Base-by-base conservation (phyloP, 2,888 invertebrate genomes). In the Lochmaea capreae region DNA sequence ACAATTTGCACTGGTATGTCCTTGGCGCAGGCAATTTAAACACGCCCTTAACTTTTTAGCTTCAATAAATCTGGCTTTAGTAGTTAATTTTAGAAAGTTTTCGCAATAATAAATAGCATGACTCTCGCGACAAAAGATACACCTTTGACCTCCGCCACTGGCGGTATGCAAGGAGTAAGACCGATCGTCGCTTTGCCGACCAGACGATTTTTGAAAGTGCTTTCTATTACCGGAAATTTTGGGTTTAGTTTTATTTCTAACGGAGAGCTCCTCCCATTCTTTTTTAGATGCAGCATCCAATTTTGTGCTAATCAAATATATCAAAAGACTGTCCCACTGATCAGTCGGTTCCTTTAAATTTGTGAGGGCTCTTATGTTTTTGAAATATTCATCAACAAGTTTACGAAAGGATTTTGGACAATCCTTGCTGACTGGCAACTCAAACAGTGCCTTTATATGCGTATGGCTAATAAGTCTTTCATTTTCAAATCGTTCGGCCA, bases 281-380 rank as follows among this genome's bases (percentile, higher is more conserved):
- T 12, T 10, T 11, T 11, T 10, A 12, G 43, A 11, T 2, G 12
- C 3, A 11, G 43, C 10, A 18, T 54, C 54, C 5, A 54, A 18
- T 54, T 54, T 54, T n/a, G 54, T 54, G 54, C n/a, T n/a, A 16
- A 54, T 54, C 5, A 54, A 54, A n/a, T 54, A 54, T 54, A 54
- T 54, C 14, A 54, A n/a, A n/a, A 54, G 9, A n/a, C n/a, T 54
- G 16, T 54, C 54, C 54, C 54, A 54, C 14, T 54, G n/a, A n/a
- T n/a, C 54, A 54, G 16, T 54, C 9, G 54, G 54, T 54, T 54
- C n/a, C 2, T 54, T 54, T 16, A 54, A 16, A n/a, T 54, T 14
- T 18, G 14, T n/a, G 16, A 54, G 54, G 16, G 54, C 54, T 54
- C 54, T 18, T 9, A 54, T n/a, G 16, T 54, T 54, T 54, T 16